Evolutionary conservation across 2,888 invertebrate species (phyloP).

Genomic region (Dolichomitus sp.): DNA sequence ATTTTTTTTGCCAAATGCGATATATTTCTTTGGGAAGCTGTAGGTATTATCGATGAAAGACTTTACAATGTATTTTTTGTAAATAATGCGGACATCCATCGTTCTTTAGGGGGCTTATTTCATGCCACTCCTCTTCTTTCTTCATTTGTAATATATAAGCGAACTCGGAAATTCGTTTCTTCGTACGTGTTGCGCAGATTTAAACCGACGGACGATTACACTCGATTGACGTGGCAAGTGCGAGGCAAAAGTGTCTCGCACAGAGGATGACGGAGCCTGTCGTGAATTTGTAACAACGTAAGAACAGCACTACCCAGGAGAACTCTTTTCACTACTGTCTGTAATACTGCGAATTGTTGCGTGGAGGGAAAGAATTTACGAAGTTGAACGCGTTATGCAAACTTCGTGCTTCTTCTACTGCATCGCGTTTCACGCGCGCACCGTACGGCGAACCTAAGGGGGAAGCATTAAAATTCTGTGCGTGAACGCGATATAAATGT

Average conservation of each 20-base stretch:
- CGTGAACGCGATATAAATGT: constrained; percentile 59
- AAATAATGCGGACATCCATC: not conserved
- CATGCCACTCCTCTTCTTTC: not conserved
- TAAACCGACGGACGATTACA: not conserved
- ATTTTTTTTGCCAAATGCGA: not conserved
- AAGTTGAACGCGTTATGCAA: constrained; percentile 37
- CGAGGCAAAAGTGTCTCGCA: not conserved
- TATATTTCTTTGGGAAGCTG: not conserved
- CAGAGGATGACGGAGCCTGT: not conserved
- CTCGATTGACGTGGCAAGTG: constrained; percentile 2
- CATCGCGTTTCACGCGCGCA: constrained; percentile 5
- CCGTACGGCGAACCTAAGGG: not conserved
- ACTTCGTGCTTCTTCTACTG: constrained; percentile 18
- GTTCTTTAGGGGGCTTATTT: not conserved
- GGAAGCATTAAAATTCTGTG: constrained; percentile 54
- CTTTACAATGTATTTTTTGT: not conserved
- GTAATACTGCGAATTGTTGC: constrained; percentile 33
- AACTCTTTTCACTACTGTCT: not conserved
- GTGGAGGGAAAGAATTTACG: constrained; percentile 13
- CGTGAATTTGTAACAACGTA: constrained; percentile 16
- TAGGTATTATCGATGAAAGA: not conserved
- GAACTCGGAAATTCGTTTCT: constrained; percentile 17
- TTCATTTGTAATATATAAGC: constrained; percentile 12
- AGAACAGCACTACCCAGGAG: not conserved
- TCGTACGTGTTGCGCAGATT: constrained; percentile 3